Percentiles rank a stretch among this genome's conserved stretches.
These are phyloP conservation scores for Notarius quadriscutis DNA, from an alignment of 2,113 vertebrate genomes.

Conservation along the genomic window DNA sequence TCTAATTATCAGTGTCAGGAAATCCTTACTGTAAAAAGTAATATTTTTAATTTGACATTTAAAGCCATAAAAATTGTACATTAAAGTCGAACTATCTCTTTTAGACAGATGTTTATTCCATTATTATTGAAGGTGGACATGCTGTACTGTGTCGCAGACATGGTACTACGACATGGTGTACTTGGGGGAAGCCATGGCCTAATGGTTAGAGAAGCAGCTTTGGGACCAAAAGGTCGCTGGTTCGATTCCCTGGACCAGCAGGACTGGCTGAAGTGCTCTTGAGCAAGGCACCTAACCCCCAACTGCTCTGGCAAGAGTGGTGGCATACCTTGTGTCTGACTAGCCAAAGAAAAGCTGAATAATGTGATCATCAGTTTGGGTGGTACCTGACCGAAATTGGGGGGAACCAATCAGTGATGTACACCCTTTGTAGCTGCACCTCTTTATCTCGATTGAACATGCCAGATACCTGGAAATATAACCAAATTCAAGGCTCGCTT, in stretches of 20 bases:
- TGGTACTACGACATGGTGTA: background rate
- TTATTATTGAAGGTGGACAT: background rate
- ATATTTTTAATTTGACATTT: background rate
- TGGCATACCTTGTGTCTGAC: too few species aligned
- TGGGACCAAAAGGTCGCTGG: too few species aligned
- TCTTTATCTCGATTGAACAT: background rate
- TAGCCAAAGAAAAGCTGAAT: too few species aligned
- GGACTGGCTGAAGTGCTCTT: too few species aligned
- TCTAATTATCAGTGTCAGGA: background rate
- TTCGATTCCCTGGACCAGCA: too few species aligned
- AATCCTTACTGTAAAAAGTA: background rate
- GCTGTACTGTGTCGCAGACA: background rate
- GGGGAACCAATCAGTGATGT: background rate
- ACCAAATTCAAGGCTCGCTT: background rate
- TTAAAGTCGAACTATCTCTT: background rate
- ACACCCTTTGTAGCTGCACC: background rate
- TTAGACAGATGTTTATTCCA: background rate
- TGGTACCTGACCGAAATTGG: too few species aligned
- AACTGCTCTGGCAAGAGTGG: too few species aligned
- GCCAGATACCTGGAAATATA: background rate
- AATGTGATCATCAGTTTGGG: too few species aligned
- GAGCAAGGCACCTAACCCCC: too few species aligned
- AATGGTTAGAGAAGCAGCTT: too few species aligned
- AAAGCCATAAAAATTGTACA: background rate
- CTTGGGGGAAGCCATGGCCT: too few species aligned